Percentiles rank a stretch among this genome's conserved stretches.
Conservation (phyloP, 2,888 invertebrate species). For the Pterostichus niger region DNA sequence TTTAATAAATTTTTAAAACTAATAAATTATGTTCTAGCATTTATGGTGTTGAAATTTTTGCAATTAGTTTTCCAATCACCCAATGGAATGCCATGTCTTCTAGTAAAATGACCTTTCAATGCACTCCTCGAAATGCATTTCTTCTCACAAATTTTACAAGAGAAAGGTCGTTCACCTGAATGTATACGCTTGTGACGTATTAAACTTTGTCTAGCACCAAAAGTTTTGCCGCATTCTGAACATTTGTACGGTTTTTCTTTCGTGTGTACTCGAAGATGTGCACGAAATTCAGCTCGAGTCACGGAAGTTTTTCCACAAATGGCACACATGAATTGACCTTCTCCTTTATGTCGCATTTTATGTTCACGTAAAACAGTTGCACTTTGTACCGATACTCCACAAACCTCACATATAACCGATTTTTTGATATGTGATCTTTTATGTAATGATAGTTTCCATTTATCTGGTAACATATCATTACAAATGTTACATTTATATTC, state of each 20-base stretch:
- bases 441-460: conserved; percentile 62
- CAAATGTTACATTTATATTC: conserved; percentile 64
- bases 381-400: conserved; percentile 78
- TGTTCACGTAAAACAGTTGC: conserved; percentile 77
- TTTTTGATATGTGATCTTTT: not conserved
- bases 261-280: conserved; percentile 73
- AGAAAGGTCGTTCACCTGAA: conserved; percentile 78
- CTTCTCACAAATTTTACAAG: conserved; percentile 75
- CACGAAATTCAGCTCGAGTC: conserved; percentile 74
- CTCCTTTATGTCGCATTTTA: conserved; percentile 77
- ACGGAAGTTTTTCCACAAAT: conserved; percentile 52
- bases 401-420: conserved; percentile 76
- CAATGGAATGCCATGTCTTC: conserved; percentile 68
- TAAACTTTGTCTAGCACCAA: conserved; percentile 67
- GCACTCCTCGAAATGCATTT: conserved; percentile 74
- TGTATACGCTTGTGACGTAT: conserved; percentile 78
- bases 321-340: conserved; percentile 71
- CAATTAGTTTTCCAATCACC: not conserved
- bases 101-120: conserved; percentile 73
- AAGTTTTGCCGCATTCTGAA: conserved; percentile 51
- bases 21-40: too few species aligned
- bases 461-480: conserved; percentile 52
- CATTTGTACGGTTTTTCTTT: conserved; percentile 28
- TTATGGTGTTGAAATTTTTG: too few species aligned
- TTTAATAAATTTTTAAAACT: too few species aligned